Percentiles rank a stretch among this genome's conserved stretches.
Conservation (phyloP, 2,888 invertebrate species). For the Lysandra coridon region DNA sequence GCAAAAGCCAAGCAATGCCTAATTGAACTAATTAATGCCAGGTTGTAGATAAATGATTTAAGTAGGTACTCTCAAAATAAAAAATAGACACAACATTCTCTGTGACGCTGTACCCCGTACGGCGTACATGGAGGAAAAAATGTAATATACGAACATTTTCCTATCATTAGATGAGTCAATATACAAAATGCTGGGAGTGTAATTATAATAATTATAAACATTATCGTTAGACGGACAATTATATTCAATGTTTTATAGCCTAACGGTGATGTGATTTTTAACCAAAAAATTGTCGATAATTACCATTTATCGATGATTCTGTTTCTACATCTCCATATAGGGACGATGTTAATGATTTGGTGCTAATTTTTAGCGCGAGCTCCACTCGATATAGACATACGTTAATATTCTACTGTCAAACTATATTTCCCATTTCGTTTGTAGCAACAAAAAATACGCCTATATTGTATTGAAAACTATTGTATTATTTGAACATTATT, state of each 20-base stretch:
- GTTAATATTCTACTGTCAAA: slow-evolving; percentile 6
- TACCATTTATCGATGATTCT: slow-evolving; percentile 21
- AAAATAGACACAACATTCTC: not conserved
- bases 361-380: not conserved
- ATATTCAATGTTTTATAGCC: slow-evolving; percentile 19
- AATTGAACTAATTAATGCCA: not conserved
- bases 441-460: not conserved
- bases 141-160: not conserved
- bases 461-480: not conserved
- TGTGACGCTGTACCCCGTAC: not conserved
- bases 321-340: slow-evolving; percentile 3
- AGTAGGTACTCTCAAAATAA: not conserved
- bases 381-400: not conserved
- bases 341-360: not conserved
- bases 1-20: not conserved
- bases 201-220: slow-evolving; percentile 19
- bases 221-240: slow-evolving; percentile 13
- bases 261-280: slow-evolving; percentile 15
- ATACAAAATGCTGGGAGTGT: not conserved
- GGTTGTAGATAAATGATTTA: not conserved
- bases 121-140: not conserved
- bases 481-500: not conserved
- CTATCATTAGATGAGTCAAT: slow-evolving; percentile 3
- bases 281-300: slow-evolving; percentile 24
- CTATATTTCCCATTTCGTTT: not conserved